Conservation (phyloP, 2,113 vertebrate genomes). For the Micromys minutus region DNA sequence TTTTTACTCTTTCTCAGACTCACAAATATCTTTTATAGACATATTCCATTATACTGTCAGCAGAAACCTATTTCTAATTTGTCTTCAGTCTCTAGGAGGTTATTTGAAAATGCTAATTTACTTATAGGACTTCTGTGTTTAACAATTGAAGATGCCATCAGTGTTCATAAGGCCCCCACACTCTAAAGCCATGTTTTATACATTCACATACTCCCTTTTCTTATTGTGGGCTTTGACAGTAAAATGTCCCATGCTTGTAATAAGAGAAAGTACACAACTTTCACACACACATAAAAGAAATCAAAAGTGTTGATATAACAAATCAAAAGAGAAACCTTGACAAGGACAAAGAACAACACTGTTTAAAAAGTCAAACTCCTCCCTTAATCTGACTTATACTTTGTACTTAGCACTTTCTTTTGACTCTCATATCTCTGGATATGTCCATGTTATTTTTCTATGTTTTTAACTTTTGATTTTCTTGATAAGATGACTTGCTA, state of each 20-base stretch:
- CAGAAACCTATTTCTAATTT: not conserved
- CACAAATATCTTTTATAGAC: not conserved
- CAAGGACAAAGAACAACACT: not conserved
- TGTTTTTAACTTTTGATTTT: not conserved
- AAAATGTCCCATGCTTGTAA: not conserved
- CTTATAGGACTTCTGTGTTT: not conserved
- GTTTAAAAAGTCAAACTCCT: not conserved
- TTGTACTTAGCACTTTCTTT: not conserved
- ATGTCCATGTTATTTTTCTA: not conserved
- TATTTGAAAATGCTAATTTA: not conserved
- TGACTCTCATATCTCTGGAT: not conserved
- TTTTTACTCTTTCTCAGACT: not conserved
- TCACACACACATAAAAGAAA: not conserved
- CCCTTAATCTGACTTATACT: not conserved
- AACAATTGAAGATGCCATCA: not conserved
- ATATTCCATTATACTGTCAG: not conserved
- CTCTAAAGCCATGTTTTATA: not conserved
- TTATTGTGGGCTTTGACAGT: not conserved
- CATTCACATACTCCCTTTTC: not conserved
- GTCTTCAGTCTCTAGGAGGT: too few species aligned
- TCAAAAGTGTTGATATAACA: not conserved
- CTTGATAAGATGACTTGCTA: not conserved
- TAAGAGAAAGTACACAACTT: too few species aligned
- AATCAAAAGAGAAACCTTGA: not conserved
- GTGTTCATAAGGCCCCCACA: not conserved